Evolutionary conservation across 2,888 invertebrate species (phyloP), one percentile per base, ranked within the genome.

Genomic region (Ommatoiulus sabulosus): DNA sequence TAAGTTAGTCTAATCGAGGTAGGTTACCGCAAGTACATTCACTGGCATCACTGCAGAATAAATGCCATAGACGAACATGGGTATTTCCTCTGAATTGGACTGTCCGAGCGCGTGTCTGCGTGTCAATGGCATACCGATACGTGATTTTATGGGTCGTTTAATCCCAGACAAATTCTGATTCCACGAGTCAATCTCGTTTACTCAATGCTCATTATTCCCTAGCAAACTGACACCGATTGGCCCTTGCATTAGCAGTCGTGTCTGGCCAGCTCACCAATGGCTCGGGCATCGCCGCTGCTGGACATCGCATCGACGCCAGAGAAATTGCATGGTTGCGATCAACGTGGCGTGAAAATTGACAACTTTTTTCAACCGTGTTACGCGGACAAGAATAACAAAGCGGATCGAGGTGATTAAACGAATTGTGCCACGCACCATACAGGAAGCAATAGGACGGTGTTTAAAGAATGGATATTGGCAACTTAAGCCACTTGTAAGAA

Each of bases 401-500:
- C 72, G 7, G 7, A 48, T 48, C 8, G 24, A 72, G 72, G 72
- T 72, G 72, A 24, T 24, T 72, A 24, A 72, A 72, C 12, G 72
- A 24, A 10, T 24, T 24, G 10, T 24, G 72, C 10, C 10, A 12
- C 24, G 24, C 72, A 7, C 6, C n/a, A 63, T 63, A 2, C n/a
- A 10, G 24, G 63, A 63, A 20, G 24, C 12, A 72, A 20, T 24
- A 1, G 72, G 12, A 72, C 10, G 24, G 24, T 72, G 72, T 72
- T 72, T 72, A 24, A 72, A 72, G 24, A 72, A 72, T 72, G 72
- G 72, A n/a, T n/a, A 24, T 72, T 72, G 72, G 10, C 72, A 24
- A 7, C 72, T 72, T 72, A 10, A 72, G 72, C 72, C 72, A 72
- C 72, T 72, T 72, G 72, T 72, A 72, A 72, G 72, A 72, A 72